Base-by-base conservation (phyloP, 2,888 invertebrate species). In the Cryptosula pallasiana region DNA sequence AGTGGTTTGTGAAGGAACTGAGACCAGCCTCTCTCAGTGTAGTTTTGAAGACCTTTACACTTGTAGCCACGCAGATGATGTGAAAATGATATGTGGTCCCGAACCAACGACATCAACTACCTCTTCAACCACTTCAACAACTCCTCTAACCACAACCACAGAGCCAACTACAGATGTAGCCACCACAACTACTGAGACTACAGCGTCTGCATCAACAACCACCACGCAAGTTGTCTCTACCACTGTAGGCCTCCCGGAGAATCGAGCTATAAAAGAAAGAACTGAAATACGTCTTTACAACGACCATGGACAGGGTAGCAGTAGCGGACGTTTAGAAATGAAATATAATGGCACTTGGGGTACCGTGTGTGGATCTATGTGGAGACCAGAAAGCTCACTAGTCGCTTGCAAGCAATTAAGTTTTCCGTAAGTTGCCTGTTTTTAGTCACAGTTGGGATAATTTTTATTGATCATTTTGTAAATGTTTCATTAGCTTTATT, bases 31-130 rank as follows among this genome's bases (percentile, higher is more conserved):
- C 3, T 20, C 25, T 13, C 29, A 29, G 2, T 63, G 63, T 63
- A 27, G 3, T 63, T 32, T 63, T 13, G 29, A 3, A 9, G 34
- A 3, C 9, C 16, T 13, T 2, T 13, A 63, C 13, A 3, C 20
- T 29, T 63, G 63, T n/a, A 63, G 16, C 9, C 63, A 63, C 32
- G 20, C 27, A 20, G 9, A 63, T 29, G 63, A 63, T 63, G 63
- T 63, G 9, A 63, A 63, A n/a, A 16, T 63, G 5, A 5, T 63
- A 13, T 63, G 63, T 63, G 63, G 63, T 27, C 63, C 63, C 3
- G 63, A 13, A 34, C 63, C 63, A 13, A 3, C 32, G 5, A 32
- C 32, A 9, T 13, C 34, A 13, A 5, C 57, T n/a, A 5, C 63
- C 27, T 2, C 27, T 2, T 32, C 63, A 13, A 9, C 9, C 2